Percentiles rank a stretch among this genome's conserved stretches.
Conservation (phyloP, 2,888 invertebrate genomes). For the Ichneumoninae sp. region DNA sequence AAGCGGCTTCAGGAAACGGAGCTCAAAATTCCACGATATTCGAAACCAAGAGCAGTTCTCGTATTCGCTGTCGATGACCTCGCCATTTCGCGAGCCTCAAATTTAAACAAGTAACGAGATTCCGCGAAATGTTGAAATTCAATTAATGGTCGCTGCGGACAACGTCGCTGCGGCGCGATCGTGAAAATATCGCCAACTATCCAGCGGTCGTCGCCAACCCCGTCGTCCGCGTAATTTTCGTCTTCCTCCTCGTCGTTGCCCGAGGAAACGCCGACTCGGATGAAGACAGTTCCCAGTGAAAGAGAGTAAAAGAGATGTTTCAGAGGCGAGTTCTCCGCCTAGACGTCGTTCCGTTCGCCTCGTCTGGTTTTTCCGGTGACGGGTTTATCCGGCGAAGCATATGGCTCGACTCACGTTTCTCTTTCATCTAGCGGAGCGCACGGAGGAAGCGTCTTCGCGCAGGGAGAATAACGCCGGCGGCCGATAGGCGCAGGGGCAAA, state of each 20-base stretch:
- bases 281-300: conserved; percentile 6
- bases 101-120: neutral
- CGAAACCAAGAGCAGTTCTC: neutral
- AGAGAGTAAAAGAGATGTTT: conserved; percentile 36
- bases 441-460: conserved; percentile 40
- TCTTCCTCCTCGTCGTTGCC: conserved; percentile 14
- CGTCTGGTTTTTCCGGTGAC: conserved; percentile 52
- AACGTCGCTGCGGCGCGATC: neutral
- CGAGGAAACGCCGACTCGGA: conserved; percentile 1
- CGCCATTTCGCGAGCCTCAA: neutral
- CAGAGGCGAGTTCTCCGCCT: conserved; percentile 21
- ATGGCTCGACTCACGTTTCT: conserved; percentile 60
- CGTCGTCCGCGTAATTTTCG: neutral
- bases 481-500: conserved; percentile 28
- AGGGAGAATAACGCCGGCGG: conserved; percentile 28
- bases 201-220: neutral
- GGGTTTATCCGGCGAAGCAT: conserved; percentile 59
- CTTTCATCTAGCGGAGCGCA: conserved; percentile 57
- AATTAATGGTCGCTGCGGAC: neutral
- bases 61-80: neutral
- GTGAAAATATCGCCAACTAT: conserved; percentile 5
- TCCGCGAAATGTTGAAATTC: neutral
- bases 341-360: conserved; percentile 62
- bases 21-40: neutral
- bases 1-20: too few species aligned